Evolutionary conservation across 2,113 vertebrate genomes (phyloP), one percentile per base, ranked within the genome.

Genomic region (Callocephalon fimbriatum): DNA sequence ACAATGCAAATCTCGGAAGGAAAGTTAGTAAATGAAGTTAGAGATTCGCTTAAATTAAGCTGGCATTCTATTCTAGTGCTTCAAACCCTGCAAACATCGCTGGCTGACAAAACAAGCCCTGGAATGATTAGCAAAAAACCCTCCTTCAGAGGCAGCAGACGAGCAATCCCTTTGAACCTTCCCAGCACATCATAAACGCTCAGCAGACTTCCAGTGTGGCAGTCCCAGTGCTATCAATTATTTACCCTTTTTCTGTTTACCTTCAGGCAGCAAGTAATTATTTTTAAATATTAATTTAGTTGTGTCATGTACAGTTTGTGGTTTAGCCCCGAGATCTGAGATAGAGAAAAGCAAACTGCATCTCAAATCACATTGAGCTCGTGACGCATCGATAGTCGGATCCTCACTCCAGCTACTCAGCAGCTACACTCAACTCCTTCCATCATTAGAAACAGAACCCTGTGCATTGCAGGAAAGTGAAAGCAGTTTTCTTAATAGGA

Each of bases 271-370:
- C 97, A 98, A 96, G 98, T 98, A 98, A 98, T 99, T 98, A 98
- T 99, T 98, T 98, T 99, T 98, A 99, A 99, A 99, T 99, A 99
- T 99, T 99, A 98, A 99, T 99, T 98, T 98, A 98, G 95, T 98
- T 98, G 98, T 98, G 98, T 98, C 98, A 98, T 98, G 98, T 98
- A 98, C 97, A 98, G 96, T 97, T 98, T 97, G 96, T 95, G 97
- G 95, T 89, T 94, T 71, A 95, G 95, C 91, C 72, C 97, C 58
- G 66, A 97, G 96, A 97, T 97, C 97, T 97, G 96, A 97, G 96
- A 66, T 80, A 59, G 0, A 92, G 95, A 74, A 95, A 95, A 96
- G 94, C 94, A 96, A 95, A 93, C 87, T 96, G 96, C 91, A 93
- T 95, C 95, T 97, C 97, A 94, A 93, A 94, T 96, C 87, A 32